Conservation (phyloP, 23 tunicate species). For the Trididemnum nubilum region DNA sequence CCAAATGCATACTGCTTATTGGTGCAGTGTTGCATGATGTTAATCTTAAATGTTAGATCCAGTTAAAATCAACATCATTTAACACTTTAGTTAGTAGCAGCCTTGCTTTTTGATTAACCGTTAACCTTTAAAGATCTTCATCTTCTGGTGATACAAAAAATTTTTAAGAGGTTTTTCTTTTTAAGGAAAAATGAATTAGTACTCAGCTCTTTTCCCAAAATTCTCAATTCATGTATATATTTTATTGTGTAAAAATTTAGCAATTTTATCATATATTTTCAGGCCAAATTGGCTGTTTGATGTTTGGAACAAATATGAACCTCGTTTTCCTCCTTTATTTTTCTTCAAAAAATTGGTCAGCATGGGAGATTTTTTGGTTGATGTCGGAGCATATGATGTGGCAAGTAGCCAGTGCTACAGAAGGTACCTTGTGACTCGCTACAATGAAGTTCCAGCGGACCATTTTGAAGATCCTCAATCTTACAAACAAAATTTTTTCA, state of each 20-base stretch:
- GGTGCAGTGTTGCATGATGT: neutral
- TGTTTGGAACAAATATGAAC: conserved; percentile 90
- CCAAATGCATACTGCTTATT: no score
- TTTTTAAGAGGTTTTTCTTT: no score
- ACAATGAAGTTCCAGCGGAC: neutral
- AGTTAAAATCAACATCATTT: no score
- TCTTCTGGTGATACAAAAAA: no score
- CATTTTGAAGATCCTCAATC: conserved; percentile 17
- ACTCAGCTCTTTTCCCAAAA: no score
- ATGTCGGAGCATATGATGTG: conserved; percentile 57
- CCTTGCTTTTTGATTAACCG: no score
- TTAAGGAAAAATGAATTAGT: no score
- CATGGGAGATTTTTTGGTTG: conserved; percentile 53
- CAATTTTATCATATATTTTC: no score
- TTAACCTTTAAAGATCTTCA: no score
- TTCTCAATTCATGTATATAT: no score
- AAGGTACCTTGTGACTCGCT: conserved; percentile 48
- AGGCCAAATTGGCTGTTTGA: conserved; percentile 89
- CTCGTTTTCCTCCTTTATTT: conserved; percentile 60
- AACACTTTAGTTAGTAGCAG: no score
- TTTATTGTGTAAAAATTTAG: no score
- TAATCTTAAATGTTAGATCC: neutral
- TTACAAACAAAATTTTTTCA: conserved; percentile 42
- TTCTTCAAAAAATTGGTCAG: conserved; percentile 61
- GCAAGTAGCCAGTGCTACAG: conserved; percentile 78